Percentiles rank a stretch among this genome's conserved stretches.
These are phyloP conservation scores for Alaudala cheleensis DNA, from an alignment of 2,113 vertebrate species.

Conservation along the genomic window DNA sequence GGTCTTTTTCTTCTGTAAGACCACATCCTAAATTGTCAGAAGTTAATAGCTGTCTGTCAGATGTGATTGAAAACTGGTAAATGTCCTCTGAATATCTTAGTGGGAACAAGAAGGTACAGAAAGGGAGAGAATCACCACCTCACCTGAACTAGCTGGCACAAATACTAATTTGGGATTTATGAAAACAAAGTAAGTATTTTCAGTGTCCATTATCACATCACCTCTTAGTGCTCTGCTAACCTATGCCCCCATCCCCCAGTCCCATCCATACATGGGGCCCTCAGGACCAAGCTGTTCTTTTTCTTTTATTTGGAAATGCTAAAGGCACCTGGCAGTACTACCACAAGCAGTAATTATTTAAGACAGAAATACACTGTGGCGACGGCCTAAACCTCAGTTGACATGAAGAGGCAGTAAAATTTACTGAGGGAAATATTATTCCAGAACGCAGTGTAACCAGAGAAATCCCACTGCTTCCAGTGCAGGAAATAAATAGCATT, in stretches of 20 bases:
- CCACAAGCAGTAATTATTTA: background rate
- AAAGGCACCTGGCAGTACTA: background rate
- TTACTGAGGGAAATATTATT: background rate
- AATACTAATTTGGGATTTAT: background rate
- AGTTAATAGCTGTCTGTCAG: background rate
- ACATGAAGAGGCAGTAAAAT: background rate
- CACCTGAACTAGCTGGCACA: background rate
- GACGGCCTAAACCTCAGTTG: background rate
- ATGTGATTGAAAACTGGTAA: background rate
- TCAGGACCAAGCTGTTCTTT: background rate
- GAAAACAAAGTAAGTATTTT: background rate
- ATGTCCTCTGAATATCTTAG: background rate
- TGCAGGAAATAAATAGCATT: background rate
- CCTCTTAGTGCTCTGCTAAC: background rate
- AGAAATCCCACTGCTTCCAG: background rate
- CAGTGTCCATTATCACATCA: accelerated
- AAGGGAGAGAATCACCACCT: background rate
- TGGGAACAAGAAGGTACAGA: background rate
- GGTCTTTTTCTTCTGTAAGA: background rate
- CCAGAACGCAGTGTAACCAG: background rate
- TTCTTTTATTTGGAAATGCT: background rate
- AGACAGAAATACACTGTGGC: background rate
- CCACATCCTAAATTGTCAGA: background rate
- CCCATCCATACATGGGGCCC: accelerated
- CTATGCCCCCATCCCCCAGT: no score